Evolutionary conservation across 2,797 vertebrate species (phyloP).

Genomic region (Gymnoscopelus microlampas): DNA sequence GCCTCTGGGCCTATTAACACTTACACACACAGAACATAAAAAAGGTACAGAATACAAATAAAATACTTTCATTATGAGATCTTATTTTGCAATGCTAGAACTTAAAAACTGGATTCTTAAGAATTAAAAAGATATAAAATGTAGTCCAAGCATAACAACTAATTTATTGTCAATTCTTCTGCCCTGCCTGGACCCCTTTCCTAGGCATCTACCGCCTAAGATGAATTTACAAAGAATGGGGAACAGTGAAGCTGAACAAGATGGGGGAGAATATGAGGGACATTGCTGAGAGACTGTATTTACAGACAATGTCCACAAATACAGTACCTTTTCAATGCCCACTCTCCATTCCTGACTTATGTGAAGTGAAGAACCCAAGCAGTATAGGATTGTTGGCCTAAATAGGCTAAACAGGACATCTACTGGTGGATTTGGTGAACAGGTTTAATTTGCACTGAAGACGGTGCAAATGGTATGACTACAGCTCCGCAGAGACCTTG

Average conservation of each 20-base stretch:
- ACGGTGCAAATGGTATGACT: conserved; percentile 55
- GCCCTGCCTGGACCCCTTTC: conserved; percentile 26
- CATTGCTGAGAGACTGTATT: conserved; percentile 51
- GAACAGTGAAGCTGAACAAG: conserved; percentile 38
- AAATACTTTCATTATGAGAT: conserved; percentile 32
- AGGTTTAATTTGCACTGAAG: conserved; percentile 30
- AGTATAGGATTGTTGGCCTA: conserved; percentile 65
- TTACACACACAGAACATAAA: conserved; percentile 25
- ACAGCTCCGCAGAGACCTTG: conserved; percentile 30
- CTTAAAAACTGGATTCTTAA: neutral
- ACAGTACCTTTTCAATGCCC: conserved; percentile 57
- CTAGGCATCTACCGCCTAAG: conserved; percentile 23
- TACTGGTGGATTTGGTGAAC: conserved; percentile 42
- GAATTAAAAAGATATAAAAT: neutral
- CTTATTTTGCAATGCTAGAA: neutral
- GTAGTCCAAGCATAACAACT: neutral
- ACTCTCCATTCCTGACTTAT: conserved; percentile 46
- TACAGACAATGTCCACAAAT: conserved; percentile 31
- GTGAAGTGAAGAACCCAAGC: conserved; percentile 60
- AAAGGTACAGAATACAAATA: too few relatives aligned
- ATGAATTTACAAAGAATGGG: conserved; percentile 34
- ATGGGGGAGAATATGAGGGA: conserved; percentile 32
- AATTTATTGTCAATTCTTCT: conserved; percentile 35
- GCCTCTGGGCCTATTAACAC: conserved; percentile 48
- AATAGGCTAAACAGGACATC: conserved; percentile 45